These are phyloP conservation scores for Caenorhabditis panamensis DNA, from an alignment of 2,888 invertebrate genomes.

Conservation along the genomic window DNA sequence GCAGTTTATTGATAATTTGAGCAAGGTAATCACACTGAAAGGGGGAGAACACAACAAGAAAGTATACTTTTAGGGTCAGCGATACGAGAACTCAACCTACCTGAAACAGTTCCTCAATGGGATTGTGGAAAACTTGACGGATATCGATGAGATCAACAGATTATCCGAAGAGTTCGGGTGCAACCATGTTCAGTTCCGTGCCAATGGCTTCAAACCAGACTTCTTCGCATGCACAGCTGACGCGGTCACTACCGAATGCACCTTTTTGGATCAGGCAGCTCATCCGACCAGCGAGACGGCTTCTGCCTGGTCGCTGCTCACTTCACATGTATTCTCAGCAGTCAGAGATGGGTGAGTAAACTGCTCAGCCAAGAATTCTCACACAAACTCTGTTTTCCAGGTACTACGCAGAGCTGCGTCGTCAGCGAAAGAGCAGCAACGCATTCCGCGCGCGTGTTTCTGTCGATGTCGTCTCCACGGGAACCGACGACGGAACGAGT, in stretches of 20 bases:
- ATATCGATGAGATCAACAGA: conserved; percentile 64
- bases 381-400: conserved; percentile 28
- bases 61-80: conserved; percentile 65
- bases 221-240: conserved; percentile 77
- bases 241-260: conserved; percentile 78
- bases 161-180: conserved; percentile 72
- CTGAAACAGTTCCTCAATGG: conserved; percentile 71
- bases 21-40: conserved; percentile 21
- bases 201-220: conserved; percentile 75
- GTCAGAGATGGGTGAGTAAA: conserved; percentile 70
- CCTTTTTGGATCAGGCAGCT: conserved; percentile 75
- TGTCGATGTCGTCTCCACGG: conserved; percentile 67
- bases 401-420: conserved; percentile 72
- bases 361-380: neutral
- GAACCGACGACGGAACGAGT: conserved; percentile 60
- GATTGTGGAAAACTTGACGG: conserved; percentile 69
- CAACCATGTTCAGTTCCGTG: conserved; percentile 70
- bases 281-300: conserved; percentile 75
- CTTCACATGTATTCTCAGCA: conserved; percentile 71
- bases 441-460: conserved; percentile 66
- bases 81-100: conserved; percentile 66
- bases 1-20: conserved; percentile 70
- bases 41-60: neutral
- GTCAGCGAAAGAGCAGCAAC: conserved; percentile 71
- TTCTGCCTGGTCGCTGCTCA: conserved; percentile 74